Percentiles rank a stretch among this genome's conserved stretches.
These are phyloP conservation scores for Cynaeus angustus DNA, from an alignment of 2,888 invertebrate species.

Conservation along the genomic window DNA sequence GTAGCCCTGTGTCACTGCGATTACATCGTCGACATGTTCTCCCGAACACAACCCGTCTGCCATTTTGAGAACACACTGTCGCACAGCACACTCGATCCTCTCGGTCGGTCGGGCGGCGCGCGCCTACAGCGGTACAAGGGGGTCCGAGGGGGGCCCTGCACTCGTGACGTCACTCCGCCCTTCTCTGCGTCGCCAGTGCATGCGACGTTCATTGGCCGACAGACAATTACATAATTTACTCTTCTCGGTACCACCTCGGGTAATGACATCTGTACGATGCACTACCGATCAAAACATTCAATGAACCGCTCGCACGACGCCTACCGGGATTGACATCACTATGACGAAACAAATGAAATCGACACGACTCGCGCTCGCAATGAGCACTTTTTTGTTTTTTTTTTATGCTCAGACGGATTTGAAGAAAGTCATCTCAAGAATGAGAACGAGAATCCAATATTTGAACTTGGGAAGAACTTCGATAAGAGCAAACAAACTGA, in stretches of 20 bases:
- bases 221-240: constrained; percentile 71
- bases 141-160: constrained; percentile 53
- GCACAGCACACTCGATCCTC: constrained; percentile 64
- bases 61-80: constrained; percentile 84
- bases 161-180: constrained; percentile 64
- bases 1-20: constrained; percentile 75
- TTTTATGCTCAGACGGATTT: not conserved
- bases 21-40: constrained; percentile 77
- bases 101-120: constrained; percentile 70
- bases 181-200: constrained; percentile 61
- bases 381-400: not conserved
- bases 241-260: constrained; percentile 65
- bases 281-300: constrained; percentile 19
- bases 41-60: constrained; percentile 85
- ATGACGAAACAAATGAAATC: constrained; percentile 4
- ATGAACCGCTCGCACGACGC: constrained; percentile 16
- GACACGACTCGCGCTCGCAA: not conserved
- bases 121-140: constrained; percentile 66
- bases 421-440: not conserved
- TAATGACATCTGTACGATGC: constrained; percentile 69
- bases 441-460: too few relatives aligned
- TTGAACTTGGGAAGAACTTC: too few relatives aligned
- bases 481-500: too few relatives aligned
- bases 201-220: constrained; percentile 71
- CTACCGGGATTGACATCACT: constrained; percentile 3